Conservation (phyloP, 1,140 invertebrate species). For the Drosophila bifasciata region DNA sequence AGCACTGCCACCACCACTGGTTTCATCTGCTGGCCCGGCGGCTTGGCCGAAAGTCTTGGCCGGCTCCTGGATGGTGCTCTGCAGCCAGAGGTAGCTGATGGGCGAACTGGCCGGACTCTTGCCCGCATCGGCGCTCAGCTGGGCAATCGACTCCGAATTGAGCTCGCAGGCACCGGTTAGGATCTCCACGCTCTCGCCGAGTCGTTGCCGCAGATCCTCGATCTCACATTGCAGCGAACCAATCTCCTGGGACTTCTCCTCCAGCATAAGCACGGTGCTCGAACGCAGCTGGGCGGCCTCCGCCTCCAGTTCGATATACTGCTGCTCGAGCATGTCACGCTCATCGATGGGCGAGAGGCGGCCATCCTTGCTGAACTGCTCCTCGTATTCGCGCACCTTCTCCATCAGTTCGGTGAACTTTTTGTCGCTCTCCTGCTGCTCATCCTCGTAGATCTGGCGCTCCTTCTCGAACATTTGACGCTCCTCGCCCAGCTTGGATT, state of each 20-base stretch:
- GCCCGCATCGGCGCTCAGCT: conserved; percentile 48
- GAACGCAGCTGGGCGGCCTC: conserved; percentile 87
- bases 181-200: conserved; percentile 81
- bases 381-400: conserved; percentile 92
- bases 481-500: conserved; percentile 91
- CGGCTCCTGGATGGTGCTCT: conserved; percentile 84
- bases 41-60: conserved; percentile 49
- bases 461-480: conserved; percentile 90
- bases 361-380: conserved; percentile 88
- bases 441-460: conserved; percentile 89
- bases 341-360: conserved; percentile 91
- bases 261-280: conserved; percentile 70
- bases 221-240: conserved; percentile 85
- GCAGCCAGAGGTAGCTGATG: conserved; percentile 84
- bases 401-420: conserved; percentile 89
- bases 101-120: conserved; percentile 83
- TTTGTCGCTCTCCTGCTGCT: conserved; percentile 91
- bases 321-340: conserved; percentile 89
- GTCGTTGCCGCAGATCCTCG: conserved; percentile 72
- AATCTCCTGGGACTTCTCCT: conserved; percentile 86
- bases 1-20: conserved; percentile 26
- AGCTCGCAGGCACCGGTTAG: conserved; percentile 76
- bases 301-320: conserved; percentile 89
- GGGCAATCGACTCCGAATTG: conserved; percentile 50
- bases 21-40: conserved; percentile 30